Percentiles rank a stretch among this genome's conserved stretches.
Conservation (phyloP, 2,797 vertebrate species). For the Xyrichtys novacula region DNA sequence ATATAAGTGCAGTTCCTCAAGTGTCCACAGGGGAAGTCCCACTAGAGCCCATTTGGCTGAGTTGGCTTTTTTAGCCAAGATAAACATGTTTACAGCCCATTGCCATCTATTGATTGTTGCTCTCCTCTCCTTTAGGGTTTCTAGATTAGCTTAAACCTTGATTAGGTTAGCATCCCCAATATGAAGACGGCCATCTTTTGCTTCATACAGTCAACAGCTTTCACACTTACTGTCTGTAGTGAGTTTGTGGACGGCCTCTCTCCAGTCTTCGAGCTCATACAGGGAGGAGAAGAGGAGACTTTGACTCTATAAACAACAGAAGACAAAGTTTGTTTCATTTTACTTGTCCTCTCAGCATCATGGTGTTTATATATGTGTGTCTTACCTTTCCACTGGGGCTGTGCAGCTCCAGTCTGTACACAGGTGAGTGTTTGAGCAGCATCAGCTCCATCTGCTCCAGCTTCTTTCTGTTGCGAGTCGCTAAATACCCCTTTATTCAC, state of each 20-base stretch:
- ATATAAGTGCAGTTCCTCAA: too few relatives aligned
- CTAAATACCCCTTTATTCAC: slow-evolving; percentile 37
- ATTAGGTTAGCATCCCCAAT: too few relatives aligned
- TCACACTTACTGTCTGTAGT: slow-evolving; percentile 77
- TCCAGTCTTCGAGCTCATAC: slow-evolving; percentile 83
- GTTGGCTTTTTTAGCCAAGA: too few relatives aligned
- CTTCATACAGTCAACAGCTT: too few relatives aligned
- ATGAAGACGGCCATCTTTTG: too few relatives aligned
- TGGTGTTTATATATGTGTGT: slow-evolving; percentile 4
- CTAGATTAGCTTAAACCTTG: too few relatives aligned
- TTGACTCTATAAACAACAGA: slow-evolving; percentile 71
- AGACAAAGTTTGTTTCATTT: background rate
- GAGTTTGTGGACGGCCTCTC: slow-evolving; percentile 76
- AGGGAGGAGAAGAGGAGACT: slow-evolving; percentile 76
- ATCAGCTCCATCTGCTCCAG: slow-evolving; percentile 81
- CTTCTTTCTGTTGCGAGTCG: slow-evolving; percentile 75
- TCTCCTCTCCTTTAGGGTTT: too few relatives aligned
- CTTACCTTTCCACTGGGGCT: slow-evolving; percentile 81
- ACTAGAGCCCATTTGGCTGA: too few relatives aligned
- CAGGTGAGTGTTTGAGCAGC: slow-evolving; percentile 74
- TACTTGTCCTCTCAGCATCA: too few relatives aligned
- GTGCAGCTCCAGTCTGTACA: slow-evolving; percentile 79
- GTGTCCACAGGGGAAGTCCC: too few relatives aligned
- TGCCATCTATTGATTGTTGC: too few relatives aligned
- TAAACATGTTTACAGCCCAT: too few relatives aligned